Base-by-base conservation (phyloP, 2,888 invertebrate species). In the Leptopilina drosophilae region DNA sequence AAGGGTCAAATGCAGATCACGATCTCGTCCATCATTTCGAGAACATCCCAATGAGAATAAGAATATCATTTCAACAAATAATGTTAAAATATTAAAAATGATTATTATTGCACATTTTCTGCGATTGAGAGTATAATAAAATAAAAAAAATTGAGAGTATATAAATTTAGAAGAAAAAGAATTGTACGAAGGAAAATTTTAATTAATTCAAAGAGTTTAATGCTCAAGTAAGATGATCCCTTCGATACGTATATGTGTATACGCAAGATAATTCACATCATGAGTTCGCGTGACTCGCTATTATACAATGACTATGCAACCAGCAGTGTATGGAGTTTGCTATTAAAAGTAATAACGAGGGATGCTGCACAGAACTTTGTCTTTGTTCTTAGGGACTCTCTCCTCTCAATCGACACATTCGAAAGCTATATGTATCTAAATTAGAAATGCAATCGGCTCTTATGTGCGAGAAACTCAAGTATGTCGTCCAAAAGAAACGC, bases 1-100 rank as follows among this genome's bases (percentile, higher is more conserved):
- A 73, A 73, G 73, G 73, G 73, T 73, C 73, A 73, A 73, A 56
- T n/a, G 73, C 56, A n/a, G 73, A 73, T 56, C 33, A 73, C 56
- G 73, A 73, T 73, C 56, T 73, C 56, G 73, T 73, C 33, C 56
- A 9, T 56, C n/a, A 73, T 33, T 56, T 73, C 20, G 33, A 69
- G 8, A 7, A 26, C 53, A 26, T 69, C n/a, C 3, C 42, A 42
- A 6, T 7, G 7, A 42, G 8, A 7, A 5, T n/a, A n/a, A 53
- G 8, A 53, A 33, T 12, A 5, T 64, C 0, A 64, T 12, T 40
- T 12, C 11, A 9, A 11, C 11, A 12, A 9, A 73, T 56, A 73
- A 20, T 1, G 20, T 20, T 0, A 20, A 20, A 20, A 20, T 20
- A 20, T 20, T 0, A 20, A 20, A 20, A 20, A 20, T 1, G 1